Evolutionary conservation across 2,113 vertebrate species (phyloP).

Genomic region (Columbina picui): DNA sequence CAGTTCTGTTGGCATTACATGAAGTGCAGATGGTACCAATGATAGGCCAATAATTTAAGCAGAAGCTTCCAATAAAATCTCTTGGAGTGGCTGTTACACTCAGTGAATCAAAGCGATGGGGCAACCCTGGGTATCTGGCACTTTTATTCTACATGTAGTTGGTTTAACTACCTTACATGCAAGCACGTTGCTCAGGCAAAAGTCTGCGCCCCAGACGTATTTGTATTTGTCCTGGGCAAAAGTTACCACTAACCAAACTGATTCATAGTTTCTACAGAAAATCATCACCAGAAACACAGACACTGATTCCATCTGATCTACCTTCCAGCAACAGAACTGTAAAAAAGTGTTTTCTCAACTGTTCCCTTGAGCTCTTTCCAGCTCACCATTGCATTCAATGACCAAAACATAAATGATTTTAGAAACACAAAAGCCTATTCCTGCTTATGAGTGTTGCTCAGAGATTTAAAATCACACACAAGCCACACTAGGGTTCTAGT

Average conservation of each 20-base stretch:
- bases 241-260: neutral
- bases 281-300: neutral
- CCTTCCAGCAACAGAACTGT: neutral
- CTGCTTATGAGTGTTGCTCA: neutral
- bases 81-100: neutral
- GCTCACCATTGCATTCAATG: neutral
- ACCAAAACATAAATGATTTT: neutral
- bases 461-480: neutral
- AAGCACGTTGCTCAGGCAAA: neutral
- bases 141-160: neutral
- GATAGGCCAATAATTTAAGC: conserved; percentile 17
- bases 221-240: neutral
- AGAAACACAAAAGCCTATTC: neutral
- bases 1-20: neutral
- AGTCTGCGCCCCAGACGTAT: neutral
- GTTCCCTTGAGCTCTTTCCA: neutral
- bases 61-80: conserved; percentile 1
- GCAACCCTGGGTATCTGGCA: neutral
- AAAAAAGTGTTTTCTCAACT: neutral
- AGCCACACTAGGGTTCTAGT: neutral
- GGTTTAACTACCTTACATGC: neutral
- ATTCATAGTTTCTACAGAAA: neutral
- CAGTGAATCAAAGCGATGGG: neutral
- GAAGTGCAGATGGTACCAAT: conserved; percentile 32
- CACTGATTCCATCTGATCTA: neutral